Evolutionary conservation across 2,113 vertebrate genomes (phyloP).

Genomic region (Himantopus leucocephalus): DNA sequence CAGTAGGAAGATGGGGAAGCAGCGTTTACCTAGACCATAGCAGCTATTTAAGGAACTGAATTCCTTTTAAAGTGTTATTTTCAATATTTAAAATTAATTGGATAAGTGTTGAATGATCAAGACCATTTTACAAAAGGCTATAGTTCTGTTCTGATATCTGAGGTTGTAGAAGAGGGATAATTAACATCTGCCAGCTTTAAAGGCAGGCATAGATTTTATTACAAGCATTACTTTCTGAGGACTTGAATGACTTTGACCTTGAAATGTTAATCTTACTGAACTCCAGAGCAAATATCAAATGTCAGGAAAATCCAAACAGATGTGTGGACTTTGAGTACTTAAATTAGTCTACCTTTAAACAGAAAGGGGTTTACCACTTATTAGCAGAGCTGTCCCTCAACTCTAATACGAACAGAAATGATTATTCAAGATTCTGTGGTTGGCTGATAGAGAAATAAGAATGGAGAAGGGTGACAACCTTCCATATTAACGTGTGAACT

Average conservation of each 20-base stretch:
- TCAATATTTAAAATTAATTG: background rate
- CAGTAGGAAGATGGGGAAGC: background rate
- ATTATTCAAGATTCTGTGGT: background rate
- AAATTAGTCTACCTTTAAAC: slow-evolving; percentile 55
- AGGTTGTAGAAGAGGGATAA: background rate
- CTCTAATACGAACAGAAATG: background rate
- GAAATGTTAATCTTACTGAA: slow-evolving; percentile 41
- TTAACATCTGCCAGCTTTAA: slow-evolving; percentile 11
- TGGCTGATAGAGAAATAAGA: background rate
- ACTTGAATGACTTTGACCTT: slow-evolving; percentile 51
- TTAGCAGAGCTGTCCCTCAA: background rate
- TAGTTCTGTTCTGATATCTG: background rate
- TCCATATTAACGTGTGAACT: background rate
- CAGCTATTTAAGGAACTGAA: background rate
- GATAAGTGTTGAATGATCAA: background rate
- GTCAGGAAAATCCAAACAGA: slow-evolving; percentile 49
- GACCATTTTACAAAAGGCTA: background rate
- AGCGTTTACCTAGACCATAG: background rate
- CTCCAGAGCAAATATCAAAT: slow-evolving; percentile 56
- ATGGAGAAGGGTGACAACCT: background rate
- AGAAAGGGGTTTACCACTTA: slow-evolving; percentile 16
- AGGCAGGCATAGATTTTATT: slow-evolving; percentile 23
- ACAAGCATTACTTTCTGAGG: slow-evolving; percentile 22
- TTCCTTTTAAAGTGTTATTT: background rate
- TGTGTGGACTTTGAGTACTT: slow-evolving; percentile 41